Evolutionary conservation across 1,140 invertebrate genomes (phyloP).

Genomic region (Aphaenogaster ashmeadi): DNA sequence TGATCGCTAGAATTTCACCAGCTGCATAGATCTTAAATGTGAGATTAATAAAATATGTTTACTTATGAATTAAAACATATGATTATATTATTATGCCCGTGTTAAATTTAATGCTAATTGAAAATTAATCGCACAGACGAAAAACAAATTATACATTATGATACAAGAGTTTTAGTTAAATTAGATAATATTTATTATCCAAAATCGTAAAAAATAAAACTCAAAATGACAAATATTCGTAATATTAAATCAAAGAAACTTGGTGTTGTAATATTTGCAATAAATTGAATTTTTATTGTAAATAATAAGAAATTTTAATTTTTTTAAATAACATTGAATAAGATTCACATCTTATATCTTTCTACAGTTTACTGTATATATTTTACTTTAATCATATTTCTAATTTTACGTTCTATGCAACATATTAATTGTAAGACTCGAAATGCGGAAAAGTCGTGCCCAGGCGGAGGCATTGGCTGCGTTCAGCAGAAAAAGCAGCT

Average conservation of each 20-base stretch:
- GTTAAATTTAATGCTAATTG: not conserved
- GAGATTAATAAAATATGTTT: not conserved
- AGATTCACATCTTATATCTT: not conserved
- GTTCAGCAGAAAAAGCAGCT: too few relatives aligned
- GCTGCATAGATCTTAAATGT: conserved; percentile 7
- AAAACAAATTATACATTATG: not conserved
- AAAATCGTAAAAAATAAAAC: not conserved
- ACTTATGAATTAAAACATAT: not conserved
- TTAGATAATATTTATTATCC: not conserved
- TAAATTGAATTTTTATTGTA: not conserved
- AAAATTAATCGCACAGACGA: not conserved
- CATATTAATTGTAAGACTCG: not conserved
- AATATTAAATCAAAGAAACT: not conserved
- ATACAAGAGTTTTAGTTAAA: not conserved
- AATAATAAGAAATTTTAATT: not conserved
- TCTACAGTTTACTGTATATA: not conserved
- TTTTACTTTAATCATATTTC: not conserved
- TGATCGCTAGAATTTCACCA: not conserved
- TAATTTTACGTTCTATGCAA: not conserved
- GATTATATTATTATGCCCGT: not conserved
- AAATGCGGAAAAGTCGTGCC: not conserved
- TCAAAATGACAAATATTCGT: not conserved
- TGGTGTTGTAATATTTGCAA: not conserved
- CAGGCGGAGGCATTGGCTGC: not conserved
- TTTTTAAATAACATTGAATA: not conserved